Conservation (phyloP, 2,113 vertebrate species). For the Panthera leo region DNA sequence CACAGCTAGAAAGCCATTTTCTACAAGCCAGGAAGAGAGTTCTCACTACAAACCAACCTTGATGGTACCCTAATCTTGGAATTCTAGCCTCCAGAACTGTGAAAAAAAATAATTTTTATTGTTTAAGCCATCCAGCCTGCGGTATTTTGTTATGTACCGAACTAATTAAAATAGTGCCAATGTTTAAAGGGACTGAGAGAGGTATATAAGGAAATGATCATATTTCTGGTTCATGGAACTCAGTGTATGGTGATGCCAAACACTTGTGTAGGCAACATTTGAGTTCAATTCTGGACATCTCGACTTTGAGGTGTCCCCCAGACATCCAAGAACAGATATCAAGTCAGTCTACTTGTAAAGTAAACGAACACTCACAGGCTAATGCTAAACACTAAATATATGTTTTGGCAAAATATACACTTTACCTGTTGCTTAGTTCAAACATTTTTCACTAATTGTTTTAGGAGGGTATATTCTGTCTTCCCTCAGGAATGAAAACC, state of each 20-base stretch:
- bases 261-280: neutral
- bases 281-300: neutral
- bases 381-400: neutral
- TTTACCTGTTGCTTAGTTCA: neutral
- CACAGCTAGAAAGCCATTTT: neutral
- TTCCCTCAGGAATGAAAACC: neutral
- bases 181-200: neutral
- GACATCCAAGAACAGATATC: neutral
- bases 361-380: neutral
- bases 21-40: neutral
- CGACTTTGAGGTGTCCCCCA: neutral
- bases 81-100: neutral
- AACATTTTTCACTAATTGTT: neutral
- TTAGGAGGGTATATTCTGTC: neutral
- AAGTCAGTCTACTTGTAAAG: neutral
- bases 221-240: neutral
- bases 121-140: neutral
- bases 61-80: neutral
- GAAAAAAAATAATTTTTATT: neutral
- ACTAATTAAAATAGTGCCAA: neutral
- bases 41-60: neutral
- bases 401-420: no score
- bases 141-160: neutral
- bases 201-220: accelerated
- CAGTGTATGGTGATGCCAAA: accelerated